A percentile compares a stretch with the other conserved stretches of the same genome.
phyloP scores from a whole-genome alignment of 2,888 invertebrate genomes.

The Trissolcus brochymenae region DNA sequence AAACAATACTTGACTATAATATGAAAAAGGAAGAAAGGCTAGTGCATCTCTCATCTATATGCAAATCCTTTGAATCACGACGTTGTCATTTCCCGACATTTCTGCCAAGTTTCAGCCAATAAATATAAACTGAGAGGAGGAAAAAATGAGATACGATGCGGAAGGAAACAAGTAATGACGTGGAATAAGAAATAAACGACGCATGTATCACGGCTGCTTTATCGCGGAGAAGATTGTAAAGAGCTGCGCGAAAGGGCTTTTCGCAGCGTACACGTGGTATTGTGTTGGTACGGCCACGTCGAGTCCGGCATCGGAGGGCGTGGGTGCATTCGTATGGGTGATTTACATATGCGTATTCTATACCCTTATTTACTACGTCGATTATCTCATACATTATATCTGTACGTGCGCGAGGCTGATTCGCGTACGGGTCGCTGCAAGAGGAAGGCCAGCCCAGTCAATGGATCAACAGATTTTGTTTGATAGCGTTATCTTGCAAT shows the following conservation, averaged over 20 bases:
- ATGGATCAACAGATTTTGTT: too few species aligned
- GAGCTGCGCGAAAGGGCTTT: slow-evolving; percentile 40
- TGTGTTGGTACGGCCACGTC: slow-evolving; percentile 21
- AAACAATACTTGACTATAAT: too few species aligned
- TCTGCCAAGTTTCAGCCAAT: background rate
- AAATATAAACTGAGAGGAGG: background rate
- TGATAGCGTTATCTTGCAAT: too few species aligned
- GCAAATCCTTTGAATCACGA: too few species aligned
- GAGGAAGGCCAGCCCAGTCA: background rate
- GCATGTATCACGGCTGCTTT: slow-evolving; percentile 17
- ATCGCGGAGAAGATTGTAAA: slow-evolving; percentile 21
- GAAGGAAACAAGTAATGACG: slow-evolving; percentile 16
- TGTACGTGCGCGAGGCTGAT: slow-evolving; percentile 16
- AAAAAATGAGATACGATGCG: slow-evolving; percentile 6
- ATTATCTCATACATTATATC: slow-evolving; percentile 72
- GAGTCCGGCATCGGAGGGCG: slow-evolving; percentile 64
- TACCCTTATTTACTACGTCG: slow-evolving; percentile 74
- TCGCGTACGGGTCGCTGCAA: background rate
- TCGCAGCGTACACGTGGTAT: slow-evolving; percentile 46
- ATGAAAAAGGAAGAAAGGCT: background rate
- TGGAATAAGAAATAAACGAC: slow-evolving; percentile 18
- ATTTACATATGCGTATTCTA: slow-evolving; percentile 75
- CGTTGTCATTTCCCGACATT: too few species aligned
- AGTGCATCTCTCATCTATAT: too few species aligned
- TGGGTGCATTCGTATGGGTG: slow-evolving; percentile 74